Evolutionary conservation across 2,797 vertebrate genomes (phyloP).

Genomic region (Sebastes steindachneri): DNA sequence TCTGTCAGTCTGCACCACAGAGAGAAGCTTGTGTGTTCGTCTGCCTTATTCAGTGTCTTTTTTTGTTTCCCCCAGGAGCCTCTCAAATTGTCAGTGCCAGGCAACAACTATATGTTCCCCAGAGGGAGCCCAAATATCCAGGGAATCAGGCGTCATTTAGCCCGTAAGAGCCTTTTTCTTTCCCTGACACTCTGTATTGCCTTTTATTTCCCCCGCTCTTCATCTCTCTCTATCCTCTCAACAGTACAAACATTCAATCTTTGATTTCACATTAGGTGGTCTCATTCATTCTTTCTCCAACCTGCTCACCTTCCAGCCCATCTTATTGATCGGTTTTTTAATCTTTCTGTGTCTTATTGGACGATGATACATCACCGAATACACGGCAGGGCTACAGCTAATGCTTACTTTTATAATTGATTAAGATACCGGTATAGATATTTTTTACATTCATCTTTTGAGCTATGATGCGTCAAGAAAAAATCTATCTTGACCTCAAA

Average conservation of each 20-base stretch:
- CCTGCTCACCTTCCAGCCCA: constrained; percentile 24
- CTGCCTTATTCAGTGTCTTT: constrained; percentile 53
- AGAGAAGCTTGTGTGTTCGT: constrained; percentile 50
- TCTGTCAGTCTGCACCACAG: constrained; percentile 54
- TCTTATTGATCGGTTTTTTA: constrained; percentile 40
- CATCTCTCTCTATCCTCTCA: constrained; percentile 31
- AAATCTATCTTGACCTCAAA: not conserved
- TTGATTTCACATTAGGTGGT: constrained; percentile 44
- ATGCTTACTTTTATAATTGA: not conserved
- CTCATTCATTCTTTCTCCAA: constrained; percentile 24
- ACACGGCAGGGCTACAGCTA: not conserved
- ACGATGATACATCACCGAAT: constrained; percentile 8
- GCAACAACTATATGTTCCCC: constrained; percentile 80
- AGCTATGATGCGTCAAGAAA: not conserved
- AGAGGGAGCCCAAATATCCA: constrained; percentile 80
- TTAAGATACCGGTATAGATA: not conserved
- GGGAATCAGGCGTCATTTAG: constrained; percentile 87
- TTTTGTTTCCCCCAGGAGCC: constrained; percentile 77
- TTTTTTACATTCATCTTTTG: not conserved
- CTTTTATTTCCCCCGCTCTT: constrained; percentile 59
- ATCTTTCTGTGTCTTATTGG: constrained; percentile 28
- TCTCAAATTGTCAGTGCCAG: constrained; percentile 82
- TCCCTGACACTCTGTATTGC: constrained; percentile 58
- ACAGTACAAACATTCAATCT: constrained; percentile 45
- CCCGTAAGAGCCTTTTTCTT: constrained; percentile 79